Evolutionary conservation across 2,797 vertebrate species (phyloP).

Genomic region (Phalloptychus januarius): DNA sequence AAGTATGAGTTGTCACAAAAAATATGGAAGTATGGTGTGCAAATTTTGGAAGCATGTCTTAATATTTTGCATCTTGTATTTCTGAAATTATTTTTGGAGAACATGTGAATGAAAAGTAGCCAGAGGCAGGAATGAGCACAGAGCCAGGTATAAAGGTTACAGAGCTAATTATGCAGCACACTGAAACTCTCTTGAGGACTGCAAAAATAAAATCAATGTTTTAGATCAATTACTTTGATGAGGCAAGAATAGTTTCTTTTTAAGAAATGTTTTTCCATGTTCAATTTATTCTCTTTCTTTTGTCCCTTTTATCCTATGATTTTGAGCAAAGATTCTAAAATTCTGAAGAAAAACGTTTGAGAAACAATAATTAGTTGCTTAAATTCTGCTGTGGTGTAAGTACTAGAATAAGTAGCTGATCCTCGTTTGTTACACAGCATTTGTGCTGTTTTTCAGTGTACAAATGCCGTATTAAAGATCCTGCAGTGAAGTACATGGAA

Average conservation of each 20-base stretch:
- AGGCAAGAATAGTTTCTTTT: neutral
- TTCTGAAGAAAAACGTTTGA: neutral
- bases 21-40: neutral
- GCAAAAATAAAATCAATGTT: neutral
- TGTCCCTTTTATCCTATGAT: neutral
- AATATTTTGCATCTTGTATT: neutral
- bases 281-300: neutral
- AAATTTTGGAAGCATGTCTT: neutral
- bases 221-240: neutral
- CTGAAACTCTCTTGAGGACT: neutral
- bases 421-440: neutral
- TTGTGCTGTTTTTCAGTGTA: neutral
- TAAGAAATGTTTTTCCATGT: neutral
- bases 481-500: neutral
- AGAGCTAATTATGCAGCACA: neutral
- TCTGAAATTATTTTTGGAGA: neutral
- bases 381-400: neutral
- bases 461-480: neutral
- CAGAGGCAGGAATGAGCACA: neutral
- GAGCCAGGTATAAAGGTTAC: neutral
- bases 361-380: neutral
- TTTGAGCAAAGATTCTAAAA: neutral
- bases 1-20: neutral
- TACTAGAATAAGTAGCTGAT: neutral
- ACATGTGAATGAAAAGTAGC: no score